A percentile compares a stretch with the other conserved stretches of the same genome.
These are phyloP conservation scores for Lepas anatifera DNA, from an alignment of 2,888 invertebrate genomes.

Conservation along the genomic window DNA sequence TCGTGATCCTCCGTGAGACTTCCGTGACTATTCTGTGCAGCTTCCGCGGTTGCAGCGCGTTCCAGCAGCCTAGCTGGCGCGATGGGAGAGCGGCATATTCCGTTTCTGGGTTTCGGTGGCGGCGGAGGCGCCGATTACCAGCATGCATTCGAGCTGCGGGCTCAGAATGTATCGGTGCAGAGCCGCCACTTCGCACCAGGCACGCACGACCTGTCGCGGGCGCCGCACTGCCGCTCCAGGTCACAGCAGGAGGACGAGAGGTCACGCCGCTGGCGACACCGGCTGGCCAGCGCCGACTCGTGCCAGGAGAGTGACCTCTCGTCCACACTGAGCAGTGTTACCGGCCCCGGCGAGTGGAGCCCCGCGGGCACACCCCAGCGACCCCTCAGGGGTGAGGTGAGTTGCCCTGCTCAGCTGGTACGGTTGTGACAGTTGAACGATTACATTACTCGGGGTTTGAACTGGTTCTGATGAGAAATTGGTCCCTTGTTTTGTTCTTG, in stretches of 20 bases:
- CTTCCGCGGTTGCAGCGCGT: too few species aligned
- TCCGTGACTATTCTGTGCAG: too few species aligned
- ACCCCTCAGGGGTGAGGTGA: not conserved
- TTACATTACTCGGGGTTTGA: too few species aligned
- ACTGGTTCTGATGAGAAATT: too few species aligned
- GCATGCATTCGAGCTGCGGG: not conserved
- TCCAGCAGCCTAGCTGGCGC: not conserved
- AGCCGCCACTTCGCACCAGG: not conserved
- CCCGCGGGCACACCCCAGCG: not conserved
- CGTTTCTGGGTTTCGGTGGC: conserved; percentile 1
- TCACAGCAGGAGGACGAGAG: not conserved
- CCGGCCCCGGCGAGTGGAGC: not conserved
- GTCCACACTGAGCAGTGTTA: not conserved
- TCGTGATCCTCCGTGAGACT: too few species aligned
- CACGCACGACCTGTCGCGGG: not conserved
- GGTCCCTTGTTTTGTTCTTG: too few species aligned
- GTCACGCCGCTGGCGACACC: not conserved
- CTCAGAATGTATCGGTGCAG: not conserved
- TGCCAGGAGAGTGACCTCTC: not conserved
- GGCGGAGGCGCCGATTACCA: not conserved
- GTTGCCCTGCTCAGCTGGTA: too few species aligned
- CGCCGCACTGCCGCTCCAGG: not conserved
- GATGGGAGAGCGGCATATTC: not conserved
- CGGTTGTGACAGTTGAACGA: too few species aligned
- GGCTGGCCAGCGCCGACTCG: not conserved